phyloP scores from a whole-genome alignment of 2,113 vertebrate genomes.

The Dromaius novaehollandiae region DNA sequence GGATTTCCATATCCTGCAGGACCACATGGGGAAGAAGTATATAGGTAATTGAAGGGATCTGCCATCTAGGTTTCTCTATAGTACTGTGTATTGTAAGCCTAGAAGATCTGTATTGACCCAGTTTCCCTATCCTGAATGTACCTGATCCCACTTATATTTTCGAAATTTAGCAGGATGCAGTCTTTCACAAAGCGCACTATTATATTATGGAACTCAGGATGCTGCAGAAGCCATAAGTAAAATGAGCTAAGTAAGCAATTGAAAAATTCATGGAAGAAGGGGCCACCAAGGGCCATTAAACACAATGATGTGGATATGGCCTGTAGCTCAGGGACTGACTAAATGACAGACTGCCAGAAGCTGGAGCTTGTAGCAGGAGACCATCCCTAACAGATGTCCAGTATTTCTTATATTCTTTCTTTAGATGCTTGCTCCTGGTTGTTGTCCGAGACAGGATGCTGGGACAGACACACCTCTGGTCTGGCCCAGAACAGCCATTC shows the following conservation, averaged over 20 bases:
- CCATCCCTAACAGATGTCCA: background rate
- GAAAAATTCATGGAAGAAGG: background rate
- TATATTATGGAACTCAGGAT: background rate
- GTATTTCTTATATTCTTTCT: background rate
- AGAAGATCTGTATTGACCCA: background rate
- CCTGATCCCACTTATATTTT: background rate
- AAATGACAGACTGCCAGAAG: background rate
- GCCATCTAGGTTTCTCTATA: background rate
- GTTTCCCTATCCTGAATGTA: background rate
- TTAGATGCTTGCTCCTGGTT: background rate
- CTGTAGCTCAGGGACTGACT: background rate
- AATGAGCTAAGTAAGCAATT: background rate
- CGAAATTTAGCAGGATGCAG: background rate
- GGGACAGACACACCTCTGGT: background rate
- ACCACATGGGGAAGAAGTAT: background rate
- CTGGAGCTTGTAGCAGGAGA: background rate
- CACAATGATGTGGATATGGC: background rate
- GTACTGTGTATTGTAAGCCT: background rate
- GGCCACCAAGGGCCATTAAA: background rate
- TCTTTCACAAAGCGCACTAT: background rate
- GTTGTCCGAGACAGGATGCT: background rate
- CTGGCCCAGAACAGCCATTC: background rate
- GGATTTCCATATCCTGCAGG: background rate
- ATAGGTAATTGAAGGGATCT: background rate
- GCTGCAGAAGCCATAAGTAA: background rate